Percentiles rank a stretch among this genome's conserved stretches.
These are phyloP conservation scores for Tenthredo notha DNA, from an alignment of 2,888 invertebrate species.

Conservation along the genomic window DNA sequence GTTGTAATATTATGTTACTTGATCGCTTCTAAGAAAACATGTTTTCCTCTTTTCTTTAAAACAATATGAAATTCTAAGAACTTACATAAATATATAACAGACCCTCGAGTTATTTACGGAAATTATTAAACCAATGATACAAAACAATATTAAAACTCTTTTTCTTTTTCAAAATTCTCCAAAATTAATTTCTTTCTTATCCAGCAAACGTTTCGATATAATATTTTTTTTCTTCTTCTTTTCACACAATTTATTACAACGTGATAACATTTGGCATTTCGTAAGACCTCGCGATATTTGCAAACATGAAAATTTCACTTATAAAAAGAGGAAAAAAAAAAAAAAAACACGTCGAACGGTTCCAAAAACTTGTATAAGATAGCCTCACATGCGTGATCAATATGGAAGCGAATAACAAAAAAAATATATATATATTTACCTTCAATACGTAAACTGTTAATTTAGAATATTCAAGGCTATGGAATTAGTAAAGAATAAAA, in stretches of 20 bases:
- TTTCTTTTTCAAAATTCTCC: neutral
- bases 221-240: neutral
- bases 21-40: neutral
- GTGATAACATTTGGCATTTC: neutral
- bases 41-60: constrained; percentile 4
- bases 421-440: neutral
- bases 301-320: neutral
- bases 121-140: neutral
- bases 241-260: neutral
- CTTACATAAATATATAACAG: neutral
- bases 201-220: neutral
- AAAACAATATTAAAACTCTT: neutral
- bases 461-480: constrained; percentile 25
- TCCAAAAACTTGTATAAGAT: neutral
- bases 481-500: neutral
- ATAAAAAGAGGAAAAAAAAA: neutral
- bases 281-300: neutral
- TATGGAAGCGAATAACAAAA: constrained; percentile 10
- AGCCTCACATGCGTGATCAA: constrained; percentile 15
- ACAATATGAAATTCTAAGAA: neutral
- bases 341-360: neutral
- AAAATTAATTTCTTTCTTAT: neutral
- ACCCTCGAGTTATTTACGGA: neutral
- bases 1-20: neutral
- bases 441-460: neutral